phyloP scores from a whole-genome alignment of 2,113 vertebrate genomes.

The Todiramphus chloris region DNA sequence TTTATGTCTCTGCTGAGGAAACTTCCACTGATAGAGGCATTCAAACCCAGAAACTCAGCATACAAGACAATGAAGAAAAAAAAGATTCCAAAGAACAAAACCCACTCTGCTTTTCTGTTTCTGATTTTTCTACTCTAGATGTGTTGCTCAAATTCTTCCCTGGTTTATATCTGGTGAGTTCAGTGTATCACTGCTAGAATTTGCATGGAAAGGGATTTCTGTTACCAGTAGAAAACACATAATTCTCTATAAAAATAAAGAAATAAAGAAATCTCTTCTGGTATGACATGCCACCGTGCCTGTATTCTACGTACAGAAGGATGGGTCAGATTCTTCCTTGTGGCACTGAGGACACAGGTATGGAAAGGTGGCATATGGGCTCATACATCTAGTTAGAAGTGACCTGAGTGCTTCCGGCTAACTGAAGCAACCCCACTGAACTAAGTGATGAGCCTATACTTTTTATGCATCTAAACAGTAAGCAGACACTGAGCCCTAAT shows the following conservation, averaged over 20 bases:
- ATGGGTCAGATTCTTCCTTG: neutral
- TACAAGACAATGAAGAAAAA: neutral
- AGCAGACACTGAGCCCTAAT: neutral
- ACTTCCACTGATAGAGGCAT: neutral
- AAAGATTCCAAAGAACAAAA: neutral
- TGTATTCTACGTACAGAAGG: neutral
- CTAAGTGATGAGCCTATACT: neutral
- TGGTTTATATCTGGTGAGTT: neutral
- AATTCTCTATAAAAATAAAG: neutral
- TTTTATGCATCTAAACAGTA: conserved; percentile 17
- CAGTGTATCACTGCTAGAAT: neutral
- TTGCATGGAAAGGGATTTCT: neutral
- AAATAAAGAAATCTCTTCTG: neutral
- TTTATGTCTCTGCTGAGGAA: neutral
- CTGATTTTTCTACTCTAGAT: neutral
- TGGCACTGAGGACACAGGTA: neutral
- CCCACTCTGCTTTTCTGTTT: rapidly evolving
- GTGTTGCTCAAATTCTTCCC: neutral
- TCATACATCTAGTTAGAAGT: neutral
- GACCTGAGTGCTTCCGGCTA: neutral
- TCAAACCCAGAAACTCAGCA: neutral
- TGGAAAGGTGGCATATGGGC: rapidly evolving
- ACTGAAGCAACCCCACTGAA: neutral
- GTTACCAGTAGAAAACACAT: neutral
- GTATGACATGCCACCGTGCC: rapidly evolving